Conservation (phyloP, 2,888 invertebrate genomes). For the Clunio marinus region DNA sequence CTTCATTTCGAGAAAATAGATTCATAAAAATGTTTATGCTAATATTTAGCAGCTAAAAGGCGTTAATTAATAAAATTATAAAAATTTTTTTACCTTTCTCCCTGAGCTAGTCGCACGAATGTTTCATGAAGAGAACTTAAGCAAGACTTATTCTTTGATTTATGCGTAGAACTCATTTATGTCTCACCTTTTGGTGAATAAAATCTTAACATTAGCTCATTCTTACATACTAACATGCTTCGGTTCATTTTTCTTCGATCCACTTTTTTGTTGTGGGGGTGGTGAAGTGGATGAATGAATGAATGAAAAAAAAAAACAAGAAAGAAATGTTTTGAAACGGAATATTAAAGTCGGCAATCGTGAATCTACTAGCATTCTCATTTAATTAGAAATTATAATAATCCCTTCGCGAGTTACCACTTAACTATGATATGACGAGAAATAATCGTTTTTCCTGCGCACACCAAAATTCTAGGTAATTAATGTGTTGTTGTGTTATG, state of each 20-base stretch:
- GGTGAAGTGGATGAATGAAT: too few species aligned
- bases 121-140: not conserved
- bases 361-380: constrained; percentile 32
- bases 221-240: not conserved
- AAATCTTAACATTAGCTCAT: not conserved
- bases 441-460: constrained; percentile 9
- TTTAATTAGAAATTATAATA: constrained; percentile 38
- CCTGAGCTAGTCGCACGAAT: not conserved
- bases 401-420: not conserved
- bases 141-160: constrained; percentile 15
- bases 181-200: constrained; percentile 6
- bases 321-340: constrained; percentile 33
- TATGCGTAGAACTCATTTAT: constrained; percentile 22
- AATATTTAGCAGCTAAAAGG: constrained; percentile 35
- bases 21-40: constrained; percentile 39
- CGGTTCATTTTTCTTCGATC: not conserved
- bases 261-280: not conserved
- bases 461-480: not conserved
- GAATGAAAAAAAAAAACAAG: too few species aligned
- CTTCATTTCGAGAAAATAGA: constrained; percentile 5
- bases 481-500: constrained; percentile 24
- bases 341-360: constrained; percentile 26
- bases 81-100: constrained; percentile 3
- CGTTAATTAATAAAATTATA: constrained; percentile 39
- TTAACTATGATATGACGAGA: too few species aligned